These are phyloP conservation scores for Passerculus sandwichensis DNA, from an alignment of 2,797 vertebrate genomes.

Conservation along the genomic window DNA sequence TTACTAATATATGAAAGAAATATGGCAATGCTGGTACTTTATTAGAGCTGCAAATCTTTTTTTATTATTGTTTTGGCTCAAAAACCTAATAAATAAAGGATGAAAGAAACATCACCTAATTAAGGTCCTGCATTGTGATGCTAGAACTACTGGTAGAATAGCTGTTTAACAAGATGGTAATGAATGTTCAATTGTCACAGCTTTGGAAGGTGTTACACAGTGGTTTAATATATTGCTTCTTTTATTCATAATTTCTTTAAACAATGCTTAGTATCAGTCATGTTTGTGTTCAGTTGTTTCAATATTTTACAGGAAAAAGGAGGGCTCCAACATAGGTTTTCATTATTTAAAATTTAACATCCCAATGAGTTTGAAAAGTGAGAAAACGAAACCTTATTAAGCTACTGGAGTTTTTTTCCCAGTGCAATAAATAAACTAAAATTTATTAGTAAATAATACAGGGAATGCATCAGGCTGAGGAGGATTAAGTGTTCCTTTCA, in stretches of 20 bases:
- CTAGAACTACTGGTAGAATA: background rate
- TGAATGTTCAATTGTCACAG: background rate
- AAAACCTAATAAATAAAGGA: slow-evolving; percentile 66
- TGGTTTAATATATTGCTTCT: slow-evolving; percentile 1
- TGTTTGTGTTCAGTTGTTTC: slow-evolving; percentile 29
- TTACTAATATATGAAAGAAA: slow-evolving; percentile 65
- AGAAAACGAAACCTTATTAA: slow-evolving; percentile 53
- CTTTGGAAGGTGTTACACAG: slow-evolving; percentile 20
- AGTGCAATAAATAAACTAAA: slow-evolving; percentile 21
- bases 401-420: background rate
- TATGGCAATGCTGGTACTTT: slow-evolving; percentile 26
- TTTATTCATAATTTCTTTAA: slow-evolving; percentile 18
- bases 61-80: slow-evolving; percentile 14
- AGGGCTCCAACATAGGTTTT: background rate
- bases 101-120: slow-evolving; percentile 64
- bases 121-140: slow-evolving; percentile 43
- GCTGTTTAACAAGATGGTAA: slow-evolving; percentile 20
- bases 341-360: slow-evolving; percentile 60
- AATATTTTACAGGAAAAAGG: slow-evolving; percentile 15
- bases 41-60: slow-evolving; percentile 47
- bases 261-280: slow-evolving; percentile 15
- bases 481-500: slow-evolving; percentile 11
- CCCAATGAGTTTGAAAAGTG: slow-evolving; percentile 36
- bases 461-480: background rate
- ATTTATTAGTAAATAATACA: slow-evolving; percentile 42